Conservation (phyloP, 1,140 invertebrate species). For the Zaprionus kolodkinae region DNA sequence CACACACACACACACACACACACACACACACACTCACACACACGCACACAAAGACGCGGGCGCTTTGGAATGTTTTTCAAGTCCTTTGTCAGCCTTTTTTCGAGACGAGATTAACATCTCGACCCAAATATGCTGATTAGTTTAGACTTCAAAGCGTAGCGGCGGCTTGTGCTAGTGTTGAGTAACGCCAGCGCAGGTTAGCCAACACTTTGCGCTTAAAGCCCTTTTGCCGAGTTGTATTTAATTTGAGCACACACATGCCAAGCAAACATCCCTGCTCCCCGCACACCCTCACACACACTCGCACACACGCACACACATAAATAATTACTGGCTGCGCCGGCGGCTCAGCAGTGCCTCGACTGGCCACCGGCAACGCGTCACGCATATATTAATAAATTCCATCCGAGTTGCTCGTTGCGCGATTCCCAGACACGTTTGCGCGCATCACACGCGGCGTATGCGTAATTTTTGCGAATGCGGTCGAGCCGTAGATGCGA, state of each 20-base stretch:
- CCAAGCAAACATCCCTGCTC: neutral
- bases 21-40: constrained; percentile 10
- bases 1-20: constrained; percentile 12
- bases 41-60: constrained; percentile 1
- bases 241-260: constrained; percentile 31
- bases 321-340: constrained; percentile 46
- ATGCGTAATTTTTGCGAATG: constrained; percentile 68
- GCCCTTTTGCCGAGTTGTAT: neutral
- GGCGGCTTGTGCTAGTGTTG: neutral
- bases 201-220: neutral
- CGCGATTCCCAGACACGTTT: constrained; percentile 78
- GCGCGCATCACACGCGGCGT: constrained; percentile 52
- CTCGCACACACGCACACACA: constrained; percentile 15
- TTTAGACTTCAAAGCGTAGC: constrained; percentile 3
- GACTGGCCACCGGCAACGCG: constrained; percentile 59
- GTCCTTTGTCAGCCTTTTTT: constrained; percentile 37
- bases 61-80: constrained; percentile 34
- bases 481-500: constrained; percentile 11
- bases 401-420: constrained; percentile 15
- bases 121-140: constrained; percentile 27
- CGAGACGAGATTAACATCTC: constrained; percentile 39
- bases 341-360: constrained; percentile 7
- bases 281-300: neutral
- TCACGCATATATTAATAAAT: constrained; percentile 77
- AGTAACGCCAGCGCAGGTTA: neutral